Evolutionary conservation across 2,797 vertebrate genomes (phyloP).

Genomic region (Manis javanica): DNA sequence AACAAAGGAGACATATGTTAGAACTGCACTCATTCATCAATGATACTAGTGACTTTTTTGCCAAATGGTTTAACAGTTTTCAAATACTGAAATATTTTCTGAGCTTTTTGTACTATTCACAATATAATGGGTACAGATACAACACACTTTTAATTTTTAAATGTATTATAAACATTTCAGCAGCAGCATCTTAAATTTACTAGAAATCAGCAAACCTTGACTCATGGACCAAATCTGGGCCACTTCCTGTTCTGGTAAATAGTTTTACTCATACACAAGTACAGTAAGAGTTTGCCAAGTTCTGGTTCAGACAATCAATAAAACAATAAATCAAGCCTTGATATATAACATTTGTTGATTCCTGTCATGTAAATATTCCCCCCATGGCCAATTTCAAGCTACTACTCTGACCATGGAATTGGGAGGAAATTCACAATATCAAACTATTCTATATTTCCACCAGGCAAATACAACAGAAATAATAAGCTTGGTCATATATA

Average conservation of each 20-base stretch:
- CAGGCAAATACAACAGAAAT: background rate
- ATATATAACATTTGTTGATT: background rate
- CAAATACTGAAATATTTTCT: background rate
- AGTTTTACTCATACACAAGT: background rate
- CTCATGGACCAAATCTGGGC: background rate
- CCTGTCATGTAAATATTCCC: background rate
- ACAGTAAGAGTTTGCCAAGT: background rate
- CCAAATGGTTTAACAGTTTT: background rate
- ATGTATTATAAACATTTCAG: background rate
- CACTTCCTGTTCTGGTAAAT: background rate
- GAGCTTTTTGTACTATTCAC: background rate
- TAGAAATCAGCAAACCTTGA: background rate
- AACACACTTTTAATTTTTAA: constrained; percentile 5
- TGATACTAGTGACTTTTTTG: background rate
- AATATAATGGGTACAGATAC: background rate
- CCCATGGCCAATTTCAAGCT: background rate
- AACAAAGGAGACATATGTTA: background rate
- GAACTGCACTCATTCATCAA: background rate
- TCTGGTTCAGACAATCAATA: background rate
- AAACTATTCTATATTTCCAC: background rate
- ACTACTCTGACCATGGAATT: background rate
- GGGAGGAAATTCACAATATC: background rate
- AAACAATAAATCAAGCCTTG: background rate
- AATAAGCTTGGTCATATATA: background rate
- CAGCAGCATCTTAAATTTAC: background rate